Evolutionary conservation across 2,888 invertebrate genomes (phyloP).

Genomic region (Stegophylla sp.): DNA sequence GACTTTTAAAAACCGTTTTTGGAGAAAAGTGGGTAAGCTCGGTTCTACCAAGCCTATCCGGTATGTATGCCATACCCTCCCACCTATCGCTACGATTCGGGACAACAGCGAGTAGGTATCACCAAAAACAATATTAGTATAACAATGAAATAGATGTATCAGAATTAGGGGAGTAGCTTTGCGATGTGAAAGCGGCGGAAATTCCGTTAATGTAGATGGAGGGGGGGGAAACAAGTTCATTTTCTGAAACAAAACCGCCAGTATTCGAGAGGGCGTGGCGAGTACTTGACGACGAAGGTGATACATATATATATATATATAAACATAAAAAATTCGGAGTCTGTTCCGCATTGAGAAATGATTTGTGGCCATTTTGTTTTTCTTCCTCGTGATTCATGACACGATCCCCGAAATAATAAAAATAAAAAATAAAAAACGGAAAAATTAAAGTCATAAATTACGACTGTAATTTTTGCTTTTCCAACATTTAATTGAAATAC

Average conservation of each 20-base stretch:
- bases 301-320: background rate
- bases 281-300: too few species aligned
- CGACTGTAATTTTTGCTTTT: constrained; percentile 30
- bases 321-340: background rate
- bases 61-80: too few species aligned
- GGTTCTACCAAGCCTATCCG: too few species aligned
- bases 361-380: constrained; percentile 48
- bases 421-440: background rate
- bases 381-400: constrained; percentile 28
- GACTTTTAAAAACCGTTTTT: too few species aligned
- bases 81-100: too few species aligned
- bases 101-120: too few species aligned
- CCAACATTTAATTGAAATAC: constrained; percentile 52
- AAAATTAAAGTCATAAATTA: constrained; percentile 40
- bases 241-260: background rate
- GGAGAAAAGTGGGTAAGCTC: too few species aligned
- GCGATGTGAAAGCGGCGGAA: too few species aligned
- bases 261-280: background rate
- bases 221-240: background rate
- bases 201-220: too few species aligned
- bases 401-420: constrained; percentile 9
- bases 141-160: too few species aligned
- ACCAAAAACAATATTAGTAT: too few species aligned
- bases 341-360: constrained; percentile 17
- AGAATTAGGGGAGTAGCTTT: too few species aligned